A percentile compares a stretch with the other conserved stretches of the same genome.
phyloP scores from a whole-genome alignment of 1,140 invertebrate genomes.

The Caerostris darwini region DNA sequence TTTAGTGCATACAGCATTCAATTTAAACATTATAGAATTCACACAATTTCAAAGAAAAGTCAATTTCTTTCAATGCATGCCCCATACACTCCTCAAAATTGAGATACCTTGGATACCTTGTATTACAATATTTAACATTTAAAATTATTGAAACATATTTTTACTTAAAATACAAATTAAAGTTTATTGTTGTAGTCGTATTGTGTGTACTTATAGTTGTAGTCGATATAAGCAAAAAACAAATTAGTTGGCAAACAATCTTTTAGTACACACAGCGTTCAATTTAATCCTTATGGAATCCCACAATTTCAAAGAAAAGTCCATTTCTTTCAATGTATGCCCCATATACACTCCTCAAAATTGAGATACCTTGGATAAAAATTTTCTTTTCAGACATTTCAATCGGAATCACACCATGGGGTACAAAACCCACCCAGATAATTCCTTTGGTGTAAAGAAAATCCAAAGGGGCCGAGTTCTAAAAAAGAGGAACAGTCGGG shows the following conservation, averaged over 20 bases:
- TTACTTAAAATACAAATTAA: too few species aligned
- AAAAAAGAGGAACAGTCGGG: too few species aligned
- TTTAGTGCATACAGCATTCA: neutral
- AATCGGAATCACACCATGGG: slow-evolving; percentile 14
- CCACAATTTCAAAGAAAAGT: neutral
- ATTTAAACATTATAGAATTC: neutral
- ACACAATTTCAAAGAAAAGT: neutral
- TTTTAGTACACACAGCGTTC: neutral
- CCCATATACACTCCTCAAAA: neutral
- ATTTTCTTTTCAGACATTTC: neutral
- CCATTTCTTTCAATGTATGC: slow-evolving; percentile 13
- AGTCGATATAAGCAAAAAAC: too few species aligned
- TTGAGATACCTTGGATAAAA: neutral
- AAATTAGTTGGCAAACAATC: too few species aligned
- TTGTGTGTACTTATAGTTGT: too few species aligned
- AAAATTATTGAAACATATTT: too few species aligned
- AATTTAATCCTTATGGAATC: neutral
- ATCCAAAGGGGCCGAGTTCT: neutral
- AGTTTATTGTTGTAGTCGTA: too few species aligned
- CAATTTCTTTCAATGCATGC: neutral
- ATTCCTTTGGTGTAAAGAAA: slow-evolving; percentile 31
- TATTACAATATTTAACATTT: too few species aligned
- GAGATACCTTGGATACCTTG: neutral
- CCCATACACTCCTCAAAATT: neutral
- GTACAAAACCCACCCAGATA: slow-evolving; percentile 22